Conservation (phyloP, 2,113 vertebrate species). For the Percopsis transmontana region DNA sequence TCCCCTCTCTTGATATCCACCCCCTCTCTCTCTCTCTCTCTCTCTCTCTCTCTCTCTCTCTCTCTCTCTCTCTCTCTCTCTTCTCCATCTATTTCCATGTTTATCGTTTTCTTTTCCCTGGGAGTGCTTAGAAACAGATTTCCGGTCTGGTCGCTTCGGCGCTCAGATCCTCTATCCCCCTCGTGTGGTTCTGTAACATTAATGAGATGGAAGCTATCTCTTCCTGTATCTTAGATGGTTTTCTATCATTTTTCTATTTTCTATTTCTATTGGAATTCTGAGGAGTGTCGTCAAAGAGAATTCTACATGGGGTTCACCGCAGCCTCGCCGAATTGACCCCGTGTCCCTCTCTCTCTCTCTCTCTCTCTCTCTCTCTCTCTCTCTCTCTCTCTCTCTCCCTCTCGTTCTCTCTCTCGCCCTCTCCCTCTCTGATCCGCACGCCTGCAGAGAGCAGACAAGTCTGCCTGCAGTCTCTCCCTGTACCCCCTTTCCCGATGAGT, state of each 20-base stretch:
- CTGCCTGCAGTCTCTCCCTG: conserved; percentile 18
- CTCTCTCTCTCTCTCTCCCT: not conserved
- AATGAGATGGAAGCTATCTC: conserved; percentile 39
- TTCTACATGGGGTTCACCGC: conserved; percentile 13
- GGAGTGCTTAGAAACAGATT: conserved; percentile 71
- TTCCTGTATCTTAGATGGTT: conserved; percentile 7
- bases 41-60: not conserved
- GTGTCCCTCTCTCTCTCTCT: not conserved
- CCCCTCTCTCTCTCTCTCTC: not conserved
- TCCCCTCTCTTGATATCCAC: not conserved
- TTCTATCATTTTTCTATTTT: not conserved
- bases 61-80: not conserved
- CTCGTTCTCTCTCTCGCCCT: not conserved
- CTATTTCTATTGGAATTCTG: not conserved
- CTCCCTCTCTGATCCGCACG: conserved; percentile 9
- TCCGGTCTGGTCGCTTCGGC: conserved; percentile 36
- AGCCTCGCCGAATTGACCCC: conserved; percentile 19
- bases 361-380: not conserved
- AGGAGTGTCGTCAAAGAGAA: conserved; percentile 34
- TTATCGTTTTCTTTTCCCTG: conserved; percentile 65
- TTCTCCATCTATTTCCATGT: conserved; percentile 61
- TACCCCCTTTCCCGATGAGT: not conserved
- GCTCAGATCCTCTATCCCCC: conserved; percentile 38
- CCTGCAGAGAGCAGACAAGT: conserved; percentile 8
- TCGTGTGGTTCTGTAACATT: conserved; percentile 38